These are phyloP conservation scores for Neopipo cinnamomea DNA, from an alignment of 2,113 vertebrate species.

Conservation along the genomic window DNA sequence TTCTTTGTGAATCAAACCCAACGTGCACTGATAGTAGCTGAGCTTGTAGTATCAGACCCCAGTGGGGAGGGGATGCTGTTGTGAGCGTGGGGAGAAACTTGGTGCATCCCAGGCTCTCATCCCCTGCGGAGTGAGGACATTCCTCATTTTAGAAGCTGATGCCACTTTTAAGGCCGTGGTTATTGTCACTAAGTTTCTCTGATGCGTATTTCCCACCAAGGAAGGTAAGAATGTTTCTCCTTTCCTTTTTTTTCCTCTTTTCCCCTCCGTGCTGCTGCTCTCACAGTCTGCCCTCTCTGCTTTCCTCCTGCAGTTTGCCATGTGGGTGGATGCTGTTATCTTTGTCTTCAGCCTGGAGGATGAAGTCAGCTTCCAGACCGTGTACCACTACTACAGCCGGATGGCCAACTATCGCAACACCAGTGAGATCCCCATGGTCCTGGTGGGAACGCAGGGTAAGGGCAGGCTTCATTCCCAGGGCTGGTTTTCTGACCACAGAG, in stretches of 20 bases:
- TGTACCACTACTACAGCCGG: slow-evolving; percentile 97
- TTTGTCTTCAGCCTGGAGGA: slow-evolving; percentile 99
- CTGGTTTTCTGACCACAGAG: fast-evolving
- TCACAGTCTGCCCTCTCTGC: background rate
- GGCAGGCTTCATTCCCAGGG: background rate
- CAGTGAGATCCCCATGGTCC: slow-evolving; percentile 89
- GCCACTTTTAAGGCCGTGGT: background rate
- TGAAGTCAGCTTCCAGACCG: slow-evolving; percentile 96
- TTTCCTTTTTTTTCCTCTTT: too few species aligned
- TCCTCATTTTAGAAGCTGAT: background rate
- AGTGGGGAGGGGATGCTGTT: background rate
- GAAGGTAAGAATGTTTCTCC: background rate
- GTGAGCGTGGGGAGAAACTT: fast-evolving
- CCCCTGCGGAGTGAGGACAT: too few species aligned
- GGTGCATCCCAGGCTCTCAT: background rate
- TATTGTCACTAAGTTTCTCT: background rate
- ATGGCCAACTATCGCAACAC: slow-evolving; percentile 92
- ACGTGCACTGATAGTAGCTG: fast-evolving
- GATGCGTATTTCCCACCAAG: background rate
- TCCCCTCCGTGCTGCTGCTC: background rate
- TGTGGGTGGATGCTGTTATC: slow-evolving; percentile 97
- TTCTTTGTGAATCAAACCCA: background rate
- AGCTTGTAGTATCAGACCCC: background rate
- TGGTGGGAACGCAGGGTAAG: slow-evolving; percentile 96
- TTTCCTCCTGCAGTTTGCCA: slow-evolving; percentile 80